Evolutionary conservation across 2,113 vertebrate genomes (phyloP).

Genomic region (Poeciliopsis turrubarensis): DNA sequence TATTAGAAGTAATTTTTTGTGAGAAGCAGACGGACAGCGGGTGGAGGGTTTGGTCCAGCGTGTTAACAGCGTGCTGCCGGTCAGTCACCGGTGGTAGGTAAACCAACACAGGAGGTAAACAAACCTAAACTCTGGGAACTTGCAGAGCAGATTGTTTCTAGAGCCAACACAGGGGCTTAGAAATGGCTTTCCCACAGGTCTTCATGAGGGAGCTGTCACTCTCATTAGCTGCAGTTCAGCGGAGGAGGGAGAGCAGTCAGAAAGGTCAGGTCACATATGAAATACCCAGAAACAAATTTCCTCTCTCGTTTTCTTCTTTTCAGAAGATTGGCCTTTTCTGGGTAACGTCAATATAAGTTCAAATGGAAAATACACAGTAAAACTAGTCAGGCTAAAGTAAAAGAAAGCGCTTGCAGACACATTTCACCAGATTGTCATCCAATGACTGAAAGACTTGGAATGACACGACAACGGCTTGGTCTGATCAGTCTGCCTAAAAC

Average conservation of each 20-base stretch:
- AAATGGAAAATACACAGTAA: no score
- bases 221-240: conserved; percentile 49
- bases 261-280: conserved; percentile 34
- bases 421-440: no score
- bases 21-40: not conserved
- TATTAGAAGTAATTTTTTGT: not conserved
- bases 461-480: no score
- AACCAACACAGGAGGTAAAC: conserved; percentile 55
- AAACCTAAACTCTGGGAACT: conserved; percentile 49
- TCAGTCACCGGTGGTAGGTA: conserved; percentile 36
- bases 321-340: not conserved
- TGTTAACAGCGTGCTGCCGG: conserved; percentile 41
- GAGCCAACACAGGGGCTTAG: conserved; percentile 53
- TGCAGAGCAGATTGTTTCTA: conserved; percentile 42
- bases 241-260: conserved; percentile 44
- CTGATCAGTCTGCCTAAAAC: no score
- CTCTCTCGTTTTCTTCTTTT: not conserved
- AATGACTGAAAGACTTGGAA: no score
- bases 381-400: no score
- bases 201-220: conserved; percentile 36
- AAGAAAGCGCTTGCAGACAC: no score
- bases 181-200: conserved; percentile 55
- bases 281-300: conserved; percentile 23
- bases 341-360: not conserved
- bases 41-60: conserved; percentile 13